Conservation (phyloP, 2,888 invertebrate genomes). For the Melolontha melolontha region DNA sequence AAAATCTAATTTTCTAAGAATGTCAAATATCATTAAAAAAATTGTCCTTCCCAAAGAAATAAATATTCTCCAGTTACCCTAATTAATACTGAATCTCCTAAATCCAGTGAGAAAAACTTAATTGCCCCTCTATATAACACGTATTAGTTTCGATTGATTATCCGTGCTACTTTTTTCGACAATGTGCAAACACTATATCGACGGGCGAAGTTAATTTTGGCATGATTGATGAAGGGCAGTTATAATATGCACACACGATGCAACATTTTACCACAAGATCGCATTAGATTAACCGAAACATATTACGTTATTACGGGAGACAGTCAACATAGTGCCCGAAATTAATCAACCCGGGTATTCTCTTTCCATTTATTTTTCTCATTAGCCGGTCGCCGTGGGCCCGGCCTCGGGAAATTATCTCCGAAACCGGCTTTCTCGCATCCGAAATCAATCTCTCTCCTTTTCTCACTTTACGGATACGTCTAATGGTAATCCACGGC, state of each 20-base stretch:
- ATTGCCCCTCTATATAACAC: too few species aligned
- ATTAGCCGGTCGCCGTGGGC: constrained; percentile 54
- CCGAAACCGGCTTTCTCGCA: constrained; percentile 52
- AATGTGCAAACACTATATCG: background rate
- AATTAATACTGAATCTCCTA: too few species aligned
- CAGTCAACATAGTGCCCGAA: constrained; percentile 52
- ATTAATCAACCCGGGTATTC: constrained; percentile 53
- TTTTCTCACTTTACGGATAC: background rate
- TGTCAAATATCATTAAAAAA: too few species aligned
- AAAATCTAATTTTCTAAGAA: too few species aligned
- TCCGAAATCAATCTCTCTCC: constrained; percentile 43
- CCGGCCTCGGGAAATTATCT: constrained; percentile 53
- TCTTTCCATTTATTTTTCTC: constrained; percentile 54
- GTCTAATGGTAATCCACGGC: too few species aligned
- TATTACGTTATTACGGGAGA: constrained; percentile 53
- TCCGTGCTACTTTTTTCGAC: too few species aligned
- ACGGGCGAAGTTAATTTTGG: constrained; percentile 41
- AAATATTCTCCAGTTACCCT: too few species aligned
- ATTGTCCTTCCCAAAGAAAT: too few species aligned
- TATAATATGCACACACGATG: constrained; percentile 47
- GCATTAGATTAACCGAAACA: constrained; percentile 53
- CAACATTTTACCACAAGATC: constrained; percentile 50
- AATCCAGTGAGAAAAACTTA: too few species aligned
- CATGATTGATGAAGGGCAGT: constrained; percentile 48
- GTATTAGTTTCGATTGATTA: too few species aligned